Conservation (phyloP, 2,888 invertebrate species). For the Deroplatys truncata region DNA sequence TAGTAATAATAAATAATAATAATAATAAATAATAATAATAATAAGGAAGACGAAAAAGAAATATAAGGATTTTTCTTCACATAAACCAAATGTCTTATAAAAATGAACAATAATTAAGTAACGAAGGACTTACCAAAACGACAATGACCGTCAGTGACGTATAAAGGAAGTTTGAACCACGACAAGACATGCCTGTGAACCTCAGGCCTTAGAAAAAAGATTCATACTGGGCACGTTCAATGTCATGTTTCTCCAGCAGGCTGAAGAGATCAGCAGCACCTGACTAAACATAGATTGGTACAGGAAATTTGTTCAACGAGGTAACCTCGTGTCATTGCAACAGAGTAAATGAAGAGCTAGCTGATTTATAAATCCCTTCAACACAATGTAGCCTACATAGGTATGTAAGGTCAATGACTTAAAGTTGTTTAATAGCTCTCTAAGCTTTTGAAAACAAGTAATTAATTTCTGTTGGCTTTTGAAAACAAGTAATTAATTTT, state of each 20-base stretch:
- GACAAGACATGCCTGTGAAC: not conserved
- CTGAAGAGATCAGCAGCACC: not conserved
- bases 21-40: too few relatives aligned
- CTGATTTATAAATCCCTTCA: not conserved
- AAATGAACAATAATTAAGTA: too few relatives aligned
- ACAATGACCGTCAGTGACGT: not conserved
- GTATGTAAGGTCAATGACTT: too few relatives aligned
- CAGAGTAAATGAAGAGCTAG: not conserved
- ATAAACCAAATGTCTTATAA: too few relatives aligned
- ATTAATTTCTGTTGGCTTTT: too few relatives aligned
- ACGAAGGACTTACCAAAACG: not conserved
- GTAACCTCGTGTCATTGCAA: not conserved
- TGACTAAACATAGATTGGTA: not conserved
- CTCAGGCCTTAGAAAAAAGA: not conserved
- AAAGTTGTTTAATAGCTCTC: too few relatives aligned
- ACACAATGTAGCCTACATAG: not conserved
- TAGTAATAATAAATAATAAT: too few relatives aligned
- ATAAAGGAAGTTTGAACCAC: not conserved
- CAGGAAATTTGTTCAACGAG: too few relatives aligned
- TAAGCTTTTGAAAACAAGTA: too few relatives aligned
- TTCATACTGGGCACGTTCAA: not conserved
- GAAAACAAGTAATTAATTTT: too few relatives aligned
- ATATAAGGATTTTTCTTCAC: too few relatives aligned
- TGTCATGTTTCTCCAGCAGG: not conserved
- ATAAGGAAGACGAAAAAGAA: too few relatives aligned